Evolutionary conservation across 2,888 invertebrate genomes (phyloP).

Genomic region (Drosophila testacea): DNA sequence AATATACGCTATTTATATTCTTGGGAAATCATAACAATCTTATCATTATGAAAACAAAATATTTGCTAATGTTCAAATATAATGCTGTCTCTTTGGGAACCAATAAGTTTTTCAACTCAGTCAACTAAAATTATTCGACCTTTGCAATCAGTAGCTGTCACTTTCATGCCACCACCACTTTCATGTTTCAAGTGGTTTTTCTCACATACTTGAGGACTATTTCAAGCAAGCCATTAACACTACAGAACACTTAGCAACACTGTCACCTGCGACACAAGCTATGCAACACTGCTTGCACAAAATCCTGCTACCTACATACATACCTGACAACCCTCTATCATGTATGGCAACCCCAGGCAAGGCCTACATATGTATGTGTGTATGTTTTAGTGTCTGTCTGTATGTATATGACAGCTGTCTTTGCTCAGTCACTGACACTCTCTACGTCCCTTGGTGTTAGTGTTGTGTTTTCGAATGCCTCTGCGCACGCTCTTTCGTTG

Average conservation of each 20-base stretch:
- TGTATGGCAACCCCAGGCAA: conserved; percentile 46
- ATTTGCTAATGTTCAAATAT: too few species aligned
- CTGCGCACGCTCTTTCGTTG: conserved; percentile 69
- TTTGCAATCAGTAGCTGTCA: too few species aligned
- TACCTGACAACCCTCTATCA: conserved; percentile 43
- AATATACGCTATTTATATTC: too few species aligned
- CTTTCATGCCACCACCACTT: too few species aligned
- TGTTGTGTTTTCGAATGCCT: conserved; percentile 45
- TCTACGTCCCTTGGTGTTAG: conserved; percentile 13
- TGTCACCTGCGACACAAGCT: conserved; percentile 34
- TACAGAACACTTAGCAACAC: conserved; percentile 38
- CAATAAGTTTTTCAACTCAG: too few species aligned
- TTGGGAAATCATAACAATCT: too few species aligned
- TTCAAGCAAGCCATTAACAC: conserved; percentile 1
- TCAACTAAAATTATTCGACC: too few species aligned
- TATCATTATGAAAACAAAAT: too few species aligned
- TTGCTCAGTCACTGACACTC: conserved; percentile 14
- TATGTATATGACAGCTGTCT: conserved; percentile 53
- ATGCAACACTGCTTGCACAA: conserved; percentile 38
- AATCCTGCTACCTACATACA: conserved; percentile 23
- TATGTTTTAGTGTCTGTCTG: background rate
- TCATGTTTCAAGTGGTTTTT: conserved; percentile 24
- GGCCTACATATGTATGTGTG: background rate
- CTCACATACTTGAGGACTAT: conserved; percentile 11
- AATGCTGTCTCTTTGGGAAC: too few species aligned